Conservation (phyloP, 2,113 vertebrate genomes). For the Colinus virginianus region DNA sequence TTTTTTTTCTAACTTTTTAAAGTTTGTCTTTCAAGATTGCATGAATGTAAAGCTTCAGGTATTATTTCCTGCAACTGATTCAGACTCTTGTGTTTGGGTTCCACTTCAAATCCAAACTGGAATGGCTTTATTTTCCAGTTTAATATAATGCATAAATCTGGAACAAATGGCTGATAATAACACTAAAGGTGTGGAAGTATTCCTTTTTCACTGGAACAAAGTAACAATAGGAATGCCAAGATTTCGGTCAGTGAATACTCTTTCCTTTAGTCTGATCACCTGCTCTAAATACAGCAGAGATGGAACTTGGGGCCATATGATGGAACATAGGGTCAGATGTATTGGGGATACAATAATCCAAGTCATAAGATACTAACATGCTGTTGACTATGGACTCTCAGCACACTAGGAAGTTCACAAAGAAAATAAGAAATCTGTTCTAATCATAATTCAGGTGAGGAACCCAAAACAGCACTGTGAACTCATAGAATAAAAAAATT, state of each 20-base stretch:
- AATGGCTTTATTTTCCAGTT: neutral
- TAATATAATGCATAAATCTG: neutral
- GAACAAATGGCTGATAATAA: neutral
- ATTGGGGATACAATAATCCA: neutral
- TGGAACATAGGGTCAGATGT: no score
- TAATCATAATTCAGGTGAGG: neutral
- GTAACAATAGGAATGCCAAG: neutral
- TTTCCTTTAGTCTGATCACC: neutral
- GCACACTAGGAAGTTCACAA: neutral
- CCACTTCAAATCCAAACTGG: neutral
- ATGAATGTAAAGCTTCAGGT: neutral
- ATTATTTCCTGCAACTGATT: neutral
- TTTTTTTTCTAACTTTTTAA: neutral
- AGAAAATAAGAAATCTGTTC: neutral
- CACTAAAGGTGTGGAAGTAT: neutral
- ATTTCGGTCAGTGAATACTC: neutral
- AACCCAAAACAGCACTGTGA: neutral
- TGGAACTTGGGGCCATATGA: neutral
- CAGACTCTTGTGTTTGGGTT: neutral
- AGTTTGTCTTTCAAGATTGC: neutral
- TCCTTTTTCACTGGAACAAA: neutral
- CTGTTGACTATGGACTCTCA: neutral
- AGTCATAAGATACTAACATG: neutral
- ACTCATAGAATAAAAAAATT: neutral
- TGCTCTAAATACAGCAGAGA: neutral